Base-by-base conservation (phyloP, 2,113 vertebrate species). In the Salminus brasiliensis region DNA sequence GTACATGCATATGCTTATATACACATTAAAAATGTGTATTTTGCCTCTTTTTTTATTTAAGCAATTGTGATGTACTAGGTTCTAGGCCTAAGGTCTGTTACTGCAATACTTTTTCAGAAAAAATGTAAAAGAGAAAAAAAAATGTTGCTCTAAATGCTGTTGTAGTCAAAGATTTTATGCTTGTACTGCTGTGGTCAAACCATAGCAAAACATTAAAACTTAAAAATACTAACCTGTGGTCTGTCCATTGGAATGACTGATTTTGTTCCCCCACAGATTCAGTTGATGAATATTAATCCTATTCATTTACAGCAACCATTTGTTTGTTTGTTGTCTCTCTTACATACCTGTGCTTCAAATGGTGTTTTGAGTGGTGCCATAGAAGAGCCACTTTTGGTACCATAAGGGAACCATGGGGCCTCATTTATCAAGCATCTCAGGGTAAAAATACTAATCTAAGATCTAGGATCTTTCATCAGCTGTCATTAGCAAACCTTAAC, bases 101-200 rank as follows among this genome's bases (percentile, higher is more conserved):
- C 92, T 93, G 92, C 94, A 96, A 95, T 95, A 95, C 94, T 95
- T 95, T 96, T 94, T 91, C 90, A 92, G 84, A 94, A 95, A 94
- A 92, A 77, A 89, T 81, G 8, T 3, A 95, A 95, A 94, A 91
- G 74, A 77, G 88, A 53, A 47, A 88, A 89, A 88, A 92, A 94
- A 92, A 94, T 93, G 92, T 94, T 95, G 95, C 94, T 95, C 94
- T 91, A 94, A 96, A 94, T 96, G 94, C 96, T 95, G 93, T 95
- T 95, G 94, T 97, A 96, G 94, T 95, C 92, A 93, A 94, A 95
- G 92, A 94, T 95, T 95, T 96, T 93, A 95, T 95, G 95, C 95
- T 96, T 96, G 94, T 97, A 95, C 91, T 95, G 94, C 94, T 94
- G 91, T 95, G 94, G 95, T 95, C 91, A 94, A 95, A 96, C 94